Conservation (phyloP, 2,888 invertebrate genomes). For the Trissolcus brochymenae region DNA sequence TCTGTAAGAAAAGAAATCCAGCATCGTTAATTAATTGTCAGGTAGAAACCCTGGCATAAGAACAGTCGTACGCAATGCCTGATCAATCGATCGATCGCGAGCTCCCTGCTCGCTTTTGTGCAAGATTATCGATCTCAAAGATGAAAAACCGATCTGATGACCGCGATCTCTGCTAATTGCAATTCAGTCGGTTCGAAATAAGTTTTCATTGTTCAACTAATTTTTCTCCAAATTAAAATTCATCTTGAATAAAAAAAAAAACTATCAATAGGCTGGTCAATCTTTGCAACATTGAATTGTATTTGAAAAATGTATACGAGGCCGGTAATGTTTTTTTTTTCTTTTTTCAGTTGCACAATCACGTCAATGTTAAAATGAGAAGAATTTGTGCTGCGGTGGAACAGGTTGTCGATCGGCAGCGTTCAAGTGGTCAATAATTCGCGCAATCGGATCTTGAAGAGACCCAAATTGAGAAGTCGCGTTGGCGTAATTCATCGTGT, state of each 20-base stretch:
- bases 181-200: neutral
- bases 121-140: slow-evolving; percentile 32
- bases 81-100: slow-evolving; percentile 42
- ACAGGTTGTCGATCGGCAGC: slow-evolving; percentile 2
- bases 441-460: slow-evolving; percentile 1
- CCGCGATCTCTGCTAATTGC: neutral
- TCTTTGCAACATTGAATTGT: no score
- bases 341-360: no score
- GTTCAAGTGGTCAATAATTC: slow-evolving; percentile 14
- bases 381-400: neutral
- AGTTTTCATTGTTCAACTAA: neutral
- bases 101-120: neutral
- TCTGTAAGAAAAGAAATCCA: slow-evolving; percentile 79
- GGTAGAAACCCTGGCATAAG: slow-evolving; percentile 51
- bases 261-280: no score
- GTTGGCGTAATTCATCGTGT: slow-evolving; percentile 33
- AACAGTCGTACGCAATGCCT: slow-evolving; percentile 42
- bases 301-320: no score
- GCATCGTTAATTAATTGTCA: slow-evolving; percentile 58
- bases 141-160: slow-evolving; percentile 29
- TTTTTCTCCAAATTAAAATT: slow-evolving; percentile 5
- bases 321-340: no score
- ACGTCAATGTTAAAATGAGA: neutral
- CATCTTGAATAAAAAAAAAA: neutral
- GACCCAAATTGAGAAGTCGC: slow-evolving; percentile 17